Evolutionary conservation across 2,888 invertebrate genomes (phyloP), one percentile per base, ranked within the genome.

Genomic region (Phyllotreta cruciferae): DNA sequence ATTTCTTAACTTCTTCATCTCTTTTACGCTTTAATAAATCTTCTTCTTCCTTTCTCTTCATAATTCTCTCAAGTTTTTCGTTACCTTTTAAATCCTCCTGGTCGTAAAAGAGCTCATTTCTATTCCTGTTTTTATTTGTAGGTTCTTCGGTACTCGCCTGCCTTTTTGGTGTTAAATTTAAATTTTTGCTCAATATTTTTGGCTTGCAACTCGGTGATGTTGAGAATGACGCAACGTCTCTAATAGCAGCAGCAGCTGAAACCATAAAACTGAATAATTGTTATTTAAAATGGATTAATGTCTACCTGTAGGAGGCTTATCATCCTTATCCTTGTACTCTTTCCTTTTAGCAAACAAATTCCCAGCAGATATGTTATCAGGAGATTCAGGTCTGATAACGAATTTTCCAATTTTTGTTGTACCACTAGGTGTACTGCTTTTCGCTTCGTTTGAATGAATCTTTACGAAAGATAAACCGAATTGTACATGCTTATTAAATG

Each of bases 391-490:
- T 56, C 85, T 82, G 10, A 87, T 64, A 38, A 77, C 77, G 70
- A 86, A 86, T 55, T 81, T 79, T 9, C 85, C 86, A 6, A 86
- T 71, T 36, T 75, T 70, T 4, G 75, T 60, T 13, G 68, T 61
- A 4, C 64, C 73, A 56, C 72, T 37, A 11, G 71, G 50, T 68
- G 52, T 66, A 45, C 11, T 38, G 37, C n/a, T 13, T 61, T 65
- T 70, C 41, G 6, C 34, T 34, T 56, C 64, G 45, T 71, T 73
- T 54, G 85, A 85, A 66, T 87, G 85, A 60, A 94, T 80, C 73
- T 88, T 90, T 53, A 95, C 82, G 80, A 95, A 95, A 0, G 91
- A 89, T 9, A 96, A 78, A 0, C 96, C 96, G 80, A 88, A 96
- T 80, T 90, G 86, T 60, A 88, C 85, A 70, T 88, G 88, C 76